Conservation (phyloP, 2,113 vertebrate species). For the Thamnophis sirtalis region DNA sequence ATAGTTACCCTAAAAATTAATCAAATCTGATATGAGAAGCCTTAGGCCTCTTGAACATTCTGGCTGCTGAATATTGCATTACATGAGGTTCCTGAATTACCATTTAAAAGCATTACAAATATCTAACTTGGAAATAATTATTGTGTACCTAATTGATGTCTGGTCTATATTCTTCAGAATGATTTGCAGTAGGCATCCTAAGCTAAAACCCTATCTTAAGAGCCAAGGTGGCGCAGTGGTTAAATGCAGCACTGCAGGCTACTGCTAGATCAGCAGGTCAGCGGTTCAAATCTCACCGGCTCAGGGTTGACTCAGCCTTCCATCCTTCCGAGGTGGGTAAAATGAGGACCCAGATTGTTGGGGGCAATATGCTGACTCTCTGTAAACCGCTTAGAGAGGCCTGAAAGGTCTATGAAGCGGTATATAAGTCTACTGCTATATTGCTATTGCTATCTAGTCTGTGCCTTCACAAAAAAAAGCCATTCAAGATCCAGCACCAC, state of each 20-base stretch:
- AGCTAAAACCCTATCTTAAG: neutral
- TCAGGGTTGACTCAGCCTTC: too few relatives aligned
- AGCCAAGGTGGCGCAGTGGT: too few relatives aligned
- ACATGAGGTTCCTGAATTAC: neutral
- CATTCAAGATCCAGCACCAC: neutral
- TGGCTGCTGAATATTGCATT: neutral
- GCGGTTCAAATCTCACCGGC: too few relatives aligned
- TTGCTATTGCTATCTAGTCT: too few relatives aligned
- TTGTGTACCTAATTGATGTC: neutral
- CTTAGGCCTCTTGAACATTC: neutral
- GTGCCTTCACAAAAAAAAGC: neutral
- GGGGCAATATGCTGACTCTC: too few relatives aligned
- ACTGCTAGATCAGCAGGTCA: too few relatives aligned
- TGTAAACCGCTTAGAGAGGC: too few relatives aligned
- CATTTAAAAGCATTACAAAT: neutral
- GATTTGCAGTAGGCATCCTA: neutral
- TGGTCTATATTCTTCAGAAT: neutral
- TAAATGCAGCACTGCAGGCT: too few relatives aligned
- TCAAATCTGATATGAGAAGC: neutral
- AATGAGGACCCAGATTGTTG: too few relatives aligned
- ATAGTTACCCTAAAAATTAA: neutral
- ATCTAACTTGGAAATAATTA: neutral
- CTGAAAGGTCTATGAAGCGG: too few relatives aligned
- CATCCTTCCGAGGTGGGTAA: too few relatives aligned
- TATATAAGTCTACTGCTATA: too few relatives aligned